Evolutionary conservation across 2,797 vertebrate genomes (phyloP), one percentile per base, ranked within the genome.

Genomic region (Xenops minutus): DNA sequence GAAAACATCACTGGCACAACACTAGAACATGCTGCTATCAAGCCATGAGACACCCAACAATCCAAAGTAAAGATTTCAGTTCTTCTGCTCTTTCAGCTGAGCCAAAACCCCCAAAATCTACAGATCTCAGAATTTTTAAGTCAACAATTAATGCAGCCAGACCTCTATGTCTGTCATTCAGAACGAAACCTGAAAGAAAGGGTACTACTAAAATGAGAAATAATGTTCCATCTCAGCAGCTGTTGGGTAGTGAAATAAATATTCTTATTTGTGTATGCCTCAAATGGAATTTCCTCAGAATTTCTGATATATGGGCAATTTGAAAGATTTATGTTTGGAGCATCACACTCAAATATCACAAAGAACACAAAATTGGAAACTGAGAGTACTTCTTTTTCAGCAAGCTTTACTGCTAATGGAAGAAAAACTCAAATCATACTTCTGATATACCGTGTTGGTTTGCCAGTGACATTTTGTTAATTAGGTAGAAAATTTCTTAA

Each of bases 351-450:
- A 75, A 36, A 63, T 69, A 91, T 72, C 22, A 81, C n/a, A 64
- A 75, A 62, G 37, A 89, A 75, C 23, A 83, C 14, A 41, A 59
- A 73, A 76, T 3, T 12, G 2, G 46, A 93, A 92, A 91, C 21
- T 9, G 8, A 54, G 26, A 85, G 29, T 39, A 36, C 7, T 34
- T 34, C 7, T 21, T 78, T 91, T 58, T 46, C 58, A 78, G 39
- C 54, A 72, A 73, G 12, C 27, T 81, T 81, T 85, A 62, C 8
- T 85, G 72, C 49, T 91, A 92, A 90, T 32, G 34, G 74, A 95
- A 96, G 69, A 69, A 92, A 96, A 96, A 64, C 27, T 39, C 76
- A 86, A 84, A 91, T 39, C 19, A 51, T 69, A 56, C 16, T 81
- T 91, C 62, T 62, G 48, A 88, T 74, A 37, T 6, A 84, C 88